Evolutionary conservation across 2,797 vertebrate species (phyloP).

Genomic region (Melanogrammus aeglefinus): DNA sequence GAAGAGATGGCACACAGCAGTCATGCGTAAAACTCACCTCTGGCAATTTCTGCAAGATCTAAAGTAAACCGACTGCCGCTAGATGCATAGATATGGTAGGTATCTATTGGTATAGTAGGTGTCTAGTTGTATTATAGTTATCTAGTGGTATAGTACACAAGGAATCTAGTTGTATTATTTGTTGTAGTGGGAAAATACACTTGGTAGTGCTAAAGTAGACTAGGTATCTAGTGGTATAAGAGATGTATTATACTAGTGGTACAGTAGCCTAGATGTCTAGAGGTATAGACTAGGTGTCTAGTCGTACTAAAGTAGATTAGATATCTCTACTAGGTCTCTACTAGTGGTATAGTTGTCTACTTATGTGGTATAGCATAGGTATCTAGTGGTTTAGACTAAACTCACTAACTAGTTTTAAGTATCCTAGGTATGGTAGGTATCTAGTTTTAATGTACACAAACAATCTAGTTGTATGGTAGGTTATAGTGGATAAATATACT

Average conservation of each 20-base stretch:
- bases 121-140: not conserved
- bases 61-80: not conserved
- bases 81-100: not conserved
- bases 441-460: not conserved
- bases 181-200: not conserved
- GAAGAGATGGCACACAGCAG: conserved; percentile 2
- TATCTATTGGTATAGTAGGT: not conserved
- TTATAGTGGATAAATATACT: not conserved
- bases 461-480: too few species aligned
- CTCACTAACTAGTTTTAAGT: not conserved
- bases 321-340: not conserved
- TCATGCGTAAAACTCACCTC: conserved; percentile 1
- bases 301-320: not conserved
- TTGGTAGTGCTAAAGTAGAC: not conserved
- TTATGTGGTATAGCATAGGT: not conserved
- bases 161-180: not conserved
- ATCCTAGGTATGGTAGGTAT: not conserved
- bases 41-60: not conserved
- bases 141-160: not conserved
- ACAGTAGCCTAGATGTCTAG: not conserved
- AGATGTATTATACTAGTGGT: not conserved
- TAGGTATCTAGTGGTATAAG: too few species aligned
- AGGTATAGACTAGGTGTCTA: not conserved
- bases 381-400: not conserved
- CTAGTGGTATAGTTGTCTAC: not conserved